Base-by-base conservation (phyloP, 2,888 invertebrate genomes). In the Cephalotes varians region DNA sequence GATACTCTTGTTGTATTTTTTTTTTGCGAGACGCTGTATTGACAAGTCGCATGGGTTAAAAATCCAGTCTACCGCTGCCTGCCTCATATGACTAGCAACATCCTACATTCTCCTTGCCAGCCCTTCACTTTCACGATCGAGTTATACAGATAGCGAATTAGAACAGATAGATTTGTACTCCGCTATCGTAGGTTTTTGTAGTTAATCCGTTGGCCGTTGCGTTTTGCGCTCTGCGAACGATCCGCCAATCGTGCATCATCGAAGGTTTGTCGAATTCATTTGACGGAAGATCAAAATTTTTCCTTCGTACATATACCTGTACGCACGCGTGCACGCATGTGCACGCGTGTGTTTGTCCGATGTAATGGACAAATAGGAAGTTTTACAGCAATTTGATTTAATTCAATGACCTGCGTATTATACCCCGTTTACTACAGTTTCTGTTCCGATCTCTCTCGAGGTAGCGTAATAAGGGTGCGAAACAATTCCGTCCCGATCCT, bases 41-140 rank as follows among this genome's bases (percentile, higher is more conserved):
- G 85, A 64, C 87, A 87, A 91, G 85, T 91, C 92, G 93, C 93
- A 93, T 93, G 92, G 91, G 92, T 92, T 91, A 86, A 76, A 72
- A 91, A 92, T 92, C 91, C 93, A 92, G 91, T 89, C 88, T 85
- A 91, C 86, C 86, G 88, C 83, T 91, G 88, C 85, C 91, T 88
- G 90, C 91, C 91, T 90, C 62, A 87, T 90, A 90, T 90, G 89
- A 90, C 90, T 90, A 87, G 83, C 81, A 77, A 71, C 64, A 77
- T 84, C 72, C 73, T 49, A 83, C 77, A 73, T 85, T 84, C 47
- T 81, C 71, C 34, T 6, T 21, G 34, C 10, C 7, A 1, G 21
- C 1, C n/a, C n/a, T 44, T 6, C n/a, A 18, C 40, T 40, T 18
- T 54, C 12, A 76, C 31, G 10, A 44, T 54, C 40, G 18, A 77